phyloP scores from a whole-genome alignment of 2,797 vertebrate species.

The Gallinago stenura region DNA sequence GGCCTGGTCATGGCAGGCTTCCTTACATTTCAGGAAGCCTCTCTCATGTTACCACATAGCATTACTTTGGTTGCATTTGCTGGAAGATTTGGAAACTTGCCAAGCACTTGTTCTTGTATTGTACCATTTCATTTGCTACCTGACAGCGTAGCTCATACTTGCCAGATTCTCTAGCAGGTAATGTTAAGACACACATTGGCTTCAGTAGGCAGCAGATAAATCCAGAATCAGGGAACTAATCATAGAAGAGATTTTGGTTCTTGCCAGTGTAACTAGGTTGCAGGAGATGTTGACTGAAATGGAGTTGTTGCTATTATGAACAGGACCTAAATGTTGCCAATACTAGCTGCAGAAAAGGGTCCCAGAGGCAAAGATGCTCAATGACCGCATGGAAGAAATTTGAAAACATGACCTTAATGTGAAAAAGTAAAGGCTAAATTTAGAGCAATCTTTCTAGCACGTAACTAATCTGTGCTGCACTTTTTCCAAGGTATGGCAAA shows the following conservation, averaged over 20 bases:
- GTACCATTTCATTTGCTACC: not conserved
- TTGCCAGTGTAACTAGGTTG: not conserved
- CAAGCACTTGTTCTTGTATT: not conserved
- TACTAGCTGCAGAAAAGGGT: not conserved
- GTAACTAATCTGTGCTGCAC: not conserved
- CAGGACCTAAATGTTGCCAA: not conserved
- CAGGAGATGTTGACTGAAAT: not conserved
- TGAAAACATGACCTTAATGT: not conserved
- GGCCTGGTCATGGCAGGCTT: not conserved
- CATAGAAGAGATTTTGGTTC: not conserved
- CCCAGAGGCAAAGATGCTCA: not conserved
- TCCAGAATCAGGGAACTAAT: not conserved
- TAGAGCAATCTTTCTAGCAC: not conserved
- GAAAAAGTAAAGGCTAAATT: not conserved
- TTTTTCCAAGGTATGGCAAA: not conserved
- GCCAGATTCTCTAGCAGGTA: not conserved
- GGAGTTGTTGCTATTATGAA: not conserved
- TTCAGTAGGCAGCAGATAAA: not conserved
- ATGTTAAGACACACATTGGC: not conserved
- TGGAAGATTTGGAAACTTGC: not conserved
- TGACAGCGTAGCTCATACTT: not conserved
- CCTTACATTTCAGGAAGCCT: not conserved
- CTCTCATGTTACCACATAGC: not conserved
- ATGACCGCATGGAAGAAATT: not conserved
- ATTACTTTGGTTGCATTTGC: not conserved